Evolutionary conservation across 2,888 invertebrate species (phyloP).

Genomic region (Oxytorus armatus): DNA sequence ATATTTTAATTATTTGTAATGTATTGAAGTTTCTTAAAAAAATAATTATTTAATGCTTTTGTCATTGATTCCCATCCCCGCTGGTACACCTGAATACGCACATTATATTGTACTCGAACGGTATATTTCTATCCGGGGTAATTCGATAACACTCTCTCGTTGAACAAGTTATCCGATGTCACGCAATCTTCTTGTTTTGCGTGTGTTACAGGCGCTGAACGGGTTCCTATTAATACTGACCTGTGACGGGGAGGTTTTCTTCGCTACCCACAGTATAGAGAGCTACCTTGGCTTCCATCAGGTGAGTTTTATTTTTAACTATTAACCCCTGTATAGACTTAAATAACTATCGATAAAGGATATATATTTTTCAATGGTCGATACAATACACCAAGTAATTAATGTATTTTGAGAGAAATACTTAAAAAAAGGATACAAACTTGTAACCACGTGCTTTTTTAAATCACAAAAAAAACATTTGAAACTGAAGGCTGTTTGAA

Average conservation of each 20-base stretch:
- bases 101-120: constrained; percentile 40
- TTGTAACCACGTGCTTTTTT: no score
- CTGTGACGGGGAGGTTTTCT: constrained; percentile 99
- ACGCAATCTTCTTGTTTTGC: constrained; percentile 67
- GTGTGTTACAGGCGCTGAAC: constrained; percentile 94
- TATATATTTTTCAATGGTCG: no score
- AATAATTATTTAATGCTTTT: constrained; percentile 6
- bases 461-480: no score
- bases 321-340: constrained; percentile 37
- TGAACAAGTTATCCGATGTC: constrained; percentile 69
- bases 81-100: constrained; percentile 9
- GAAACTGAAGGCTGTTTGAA: no score
- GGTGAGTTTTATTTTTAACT: constrained; percentile 87
- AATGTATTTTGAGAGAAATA: no score
- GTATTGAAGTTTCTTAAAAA: not conserved
- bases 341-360: not conserved
- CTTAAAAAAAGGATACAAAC: no score
- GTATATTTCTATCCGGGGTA: constrained; percentile 58
- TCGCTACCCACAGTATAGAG: constrained; percentile 99
- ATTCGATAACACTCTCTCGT: constrained; percentile 66
- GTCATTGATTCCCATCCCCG: constrained; percentile 18
- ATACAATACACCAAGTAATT: no score
- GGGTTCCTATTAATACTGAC: constrained; percentile 99
- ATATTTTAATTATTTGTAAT: constrained; percentile 5
- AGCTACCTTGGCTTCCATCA: constrained; percentile 99